Conservation (phyloP, 2,113 vertebrate genomes). For the Tupaia tana region DNA sequence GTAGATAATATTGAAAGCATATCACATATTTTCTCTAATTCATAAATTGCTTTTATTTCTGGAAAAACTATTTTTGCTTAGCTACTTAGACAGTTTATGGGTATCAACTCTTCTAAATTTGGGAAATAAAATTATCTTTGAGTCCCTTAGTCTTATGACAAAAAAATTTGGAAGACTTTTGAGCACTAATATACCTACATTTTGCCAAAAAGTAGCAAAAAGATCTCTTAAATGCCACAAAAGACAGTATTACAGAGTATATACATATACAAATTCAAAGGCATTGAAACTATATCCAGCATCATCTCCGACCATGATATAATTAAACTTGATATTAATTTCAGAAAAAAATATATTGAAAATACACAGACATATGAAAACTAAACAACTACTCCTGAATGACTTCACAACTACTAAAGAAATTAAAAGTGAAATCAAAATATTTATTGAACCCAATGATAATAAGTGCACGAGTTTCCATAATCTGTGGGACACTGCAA, state of each 20-base stretch:
- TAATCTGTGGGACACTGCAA: too few relatives aligned
- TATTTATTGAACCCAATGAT: too few relatives aligned
- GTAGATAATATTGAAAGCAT: conserved; percentile 53
- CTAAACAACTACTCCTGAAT: too few relatives aligned
- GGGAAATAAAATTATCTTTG: background rate
- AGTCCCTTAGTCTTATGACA: background rate
- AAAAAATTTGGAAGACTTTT: background rate
- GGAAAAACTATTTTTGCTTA: background rate
- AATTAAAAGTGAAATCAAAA: too few relatives aligned
- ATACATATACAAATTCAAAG: too few relatives aligned
- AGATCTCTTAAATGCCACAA: background rate
- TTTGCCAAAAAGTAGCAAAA: background rate
- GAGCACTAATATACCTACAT: background rate
- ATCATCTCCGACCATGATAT: too few relatives aligned
- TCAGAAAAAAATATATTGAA: too few relatives aligned
- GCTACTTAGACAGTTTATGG: background rate
- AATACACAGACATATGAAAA: too few relatives aligned
- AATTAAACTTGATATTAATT: too few relatives aligned
- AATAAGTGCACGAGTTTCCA: too few relatives aligned
- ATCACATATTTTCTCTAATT: background rate
- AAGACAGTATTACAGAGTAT: background rate
- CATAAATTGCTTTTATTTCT: background rate
- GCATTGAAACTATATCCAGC: too few relatives aligned
- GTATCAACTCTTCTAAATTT: background rate
- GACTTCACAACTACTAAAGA: too few relatives aligned